Conservation (phyloP, 1,140 invertebrate species). For the Gonioctena quinquepunctata region DNA sequence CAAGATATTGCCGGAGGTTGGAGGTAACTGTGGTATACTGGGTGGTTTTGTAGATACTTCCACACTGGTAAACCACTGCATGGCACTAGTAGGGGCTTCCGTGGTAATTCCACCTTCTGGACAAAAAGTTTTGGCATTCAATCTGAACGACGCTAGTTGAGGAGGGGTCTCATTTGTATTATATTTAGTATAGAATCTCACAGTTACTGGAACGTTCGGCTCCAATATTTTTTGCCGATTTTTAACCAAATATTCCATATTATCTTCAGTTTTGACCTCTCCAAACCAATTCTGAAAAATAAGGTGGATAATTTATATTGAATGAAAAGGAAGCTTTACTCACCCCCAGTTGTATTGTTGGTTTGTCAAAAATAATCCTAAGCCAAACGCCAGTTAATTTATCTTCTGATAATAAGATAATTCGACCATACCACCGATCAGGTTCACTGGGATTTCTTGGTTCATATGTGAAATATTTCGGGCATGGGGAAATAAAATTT, state of each 20-base stretch:
- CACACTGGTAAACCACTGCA: constrained; percentile 32
- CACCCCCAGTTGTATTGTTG: constrained; percentile 47
- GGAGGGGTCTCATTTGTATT: constrained; percentile 43
- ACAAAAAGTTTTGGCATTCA: constrained; percentile 49
- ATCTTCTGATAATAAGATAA: constrained; percentile 32
- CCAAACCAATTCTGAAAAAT: constrained; percentile 54
- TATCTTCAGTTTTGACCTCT: constrained; percentile 46
- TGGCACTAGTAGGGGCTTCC: constrained; percentile 26
- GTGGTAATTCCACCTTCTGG: constrained; percentile 39
- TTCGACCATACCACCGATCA: constrained; percentile 47
- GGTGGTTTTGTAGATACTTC: not conserved
- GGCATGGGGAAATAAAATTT: constrained; percentile 45
- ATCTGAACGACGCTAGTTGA: constrained; percentile 33
- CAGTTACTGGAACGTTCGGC: constrained; percentile 35
- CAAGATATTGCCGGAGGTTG: constrained; percentile 5
- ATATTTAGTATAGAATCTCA: constrained; percentile 52
- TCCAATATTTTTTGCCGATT: constrained; percentile 44
- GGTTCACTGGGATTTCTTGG: constrained; percentile 27
- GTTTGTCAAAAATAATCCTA: constrained; percentile 40
- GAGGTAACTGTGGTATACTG: not conserved
- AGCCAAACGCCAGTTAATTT: constrained; percentile 50
- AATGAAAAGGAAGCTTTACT: constrained; percentile 24
- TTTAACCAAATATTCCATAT: constrained; percentile 49
- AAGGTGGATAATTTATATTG: not conserved
- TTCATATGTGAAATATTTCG: constrained; percentile 44